Evolutionary conservation across 2,113 vertebrate genomes (phyloP).

Genomic region (Pungitius pungitius): DNA sequence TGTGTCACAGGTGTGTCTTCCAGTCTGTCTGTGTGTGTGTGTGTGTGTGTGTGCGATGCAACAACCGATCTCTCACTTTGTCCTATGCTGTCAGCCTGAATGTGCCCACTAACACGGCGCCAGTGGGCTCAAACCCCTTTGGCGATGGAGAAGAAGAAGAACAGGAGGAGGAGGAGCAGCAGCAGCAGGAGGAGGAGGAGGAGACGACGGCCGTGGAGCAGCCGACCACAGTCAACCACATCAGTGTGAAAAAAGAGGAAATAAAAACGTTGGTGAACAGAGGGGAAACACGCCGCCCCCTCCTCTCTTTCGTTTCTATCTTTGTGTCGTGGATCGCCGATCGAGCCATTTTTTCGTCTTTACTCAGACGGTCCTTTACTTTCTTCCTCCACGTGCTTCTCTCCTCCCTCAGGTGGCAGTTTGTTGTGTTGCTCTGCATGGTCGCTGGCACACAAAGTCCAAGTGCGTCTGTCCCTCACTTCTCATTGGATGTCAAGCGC

Average conservation of each 20-base stretch:
- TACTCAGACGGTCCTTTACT: background rate
- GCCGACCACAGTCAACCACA: slow-evolving; percentile 77
- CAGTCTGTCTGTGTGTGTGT: slow-evolving; percentile 34
- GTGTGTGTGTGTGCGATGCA: slow-evolving; percentile 33
- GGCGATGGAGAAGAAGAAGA: slow-evolving; percentile 85
- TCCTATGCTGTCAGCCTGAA: slow-evolving; percentile 89
- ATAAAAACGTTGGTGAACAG: slow-evolving; percentile 98
- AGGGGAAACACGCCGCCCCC: slow-evolving; percentile 48
- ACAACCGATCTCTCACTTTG: slow-evolving; percentile 81
- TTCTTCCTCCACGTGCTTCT: slow-evolving; percentile 17
- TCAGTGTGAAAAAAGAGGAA: slow-evolving; percentile 93
- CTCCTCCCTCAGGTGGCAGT: slow-evolving; percentile 55
- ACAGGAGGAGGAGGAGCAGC: slow-evolving; percentile 75
- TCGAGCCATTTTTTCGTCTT: slow-evolving; percentile 36
- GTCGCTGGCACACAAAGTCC: slow-evolving; percentile 54
- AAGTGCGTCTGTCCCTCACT: slow-evolving; percentile 45
- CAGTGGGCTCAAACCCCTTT: slow-evolving; percentile 93
- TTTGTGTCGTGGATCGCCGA: slow-evolving; percentile 35
- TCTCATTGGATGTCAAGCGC: slow-evolving; percentile 32
- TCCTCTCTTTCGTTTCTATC: slow-evolving; percentile 22
- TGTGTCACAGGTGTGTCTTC: slow-evolving; percentile 18
- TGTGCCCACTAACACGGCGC: slow-evolving; percentile 86
- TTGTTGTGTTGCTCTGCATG: slow-evolving; percentile 71
- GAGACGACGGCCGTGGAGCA: slow-evolving; percentile 64
- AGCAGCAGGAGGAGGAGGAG: slow-evolving; percentile 53